phyloP scores from a whole-genome alignment of 2,888 invertebrate species.

The Drosophila quinaria region DNA sequence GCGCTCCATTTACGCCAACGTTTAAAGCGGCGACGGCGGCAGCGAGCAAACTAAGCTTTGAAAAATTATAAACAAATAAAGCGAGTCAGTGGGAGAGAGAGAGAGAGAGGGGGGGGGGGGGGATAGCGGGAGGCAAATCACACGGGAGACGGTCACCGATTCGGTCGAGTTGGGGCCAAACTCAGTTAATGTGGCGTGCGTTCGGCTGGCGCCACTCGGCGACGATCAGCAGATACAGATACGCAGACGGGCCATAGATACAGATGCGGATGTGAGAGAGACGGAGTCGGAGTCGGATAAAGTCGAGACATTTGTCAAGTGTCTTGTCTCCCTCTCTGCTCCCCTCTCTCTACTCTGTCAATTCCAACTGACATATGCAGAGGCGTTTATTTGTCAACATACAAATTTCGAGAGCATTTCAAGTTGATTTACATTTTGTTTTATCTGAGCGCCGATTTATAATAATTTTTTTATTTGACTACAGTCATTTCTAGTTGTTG shows the following conservation, averaged over 20 bases:
- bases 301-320: conserved; percentile 72
- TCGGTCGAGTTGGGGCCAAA: conserved; percentile 34
- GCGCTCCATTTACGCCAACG: conserved; percentile 73
- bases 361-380: conserved; percentile 50
- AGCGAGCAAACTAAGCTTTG: conserved; percentile 67
- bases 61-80: conserved; percentile 80
- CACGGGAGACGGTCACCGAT: conserved; percentile 49
- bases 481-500: conserved; percentile 2
- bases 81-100: background rate
- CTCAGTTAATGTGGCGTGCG: conserved; percentile 76
- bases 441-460: conserved; percentile 71
- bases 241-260: conserved; percentile 17
- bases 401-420: conserved; percentile 71
- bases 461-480: conserved; percentile 48
- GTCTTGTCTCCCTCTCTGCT: conserved; percentile 51
- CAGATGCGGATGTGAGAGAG: conserved; percentile 64
- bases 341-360: background rate
- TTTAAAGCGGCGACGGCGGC: conserved; percentile 34
- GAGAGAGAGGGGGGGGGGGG: background rate
- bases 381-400: conserved; percentile 80
- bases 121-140: conserved; percentile 54
- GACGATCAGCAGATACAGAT: conserved; percentile 48
- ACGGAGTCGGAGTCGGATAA: conserved; percentile 10
- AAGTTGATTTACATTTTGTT: conserved; percentile 73
- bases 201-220: conserved; percentile 70